Evolutionary conservation across 2,888 invertebrate species (phyloP).

Genomic region (Pterostichus niger): DNA sequence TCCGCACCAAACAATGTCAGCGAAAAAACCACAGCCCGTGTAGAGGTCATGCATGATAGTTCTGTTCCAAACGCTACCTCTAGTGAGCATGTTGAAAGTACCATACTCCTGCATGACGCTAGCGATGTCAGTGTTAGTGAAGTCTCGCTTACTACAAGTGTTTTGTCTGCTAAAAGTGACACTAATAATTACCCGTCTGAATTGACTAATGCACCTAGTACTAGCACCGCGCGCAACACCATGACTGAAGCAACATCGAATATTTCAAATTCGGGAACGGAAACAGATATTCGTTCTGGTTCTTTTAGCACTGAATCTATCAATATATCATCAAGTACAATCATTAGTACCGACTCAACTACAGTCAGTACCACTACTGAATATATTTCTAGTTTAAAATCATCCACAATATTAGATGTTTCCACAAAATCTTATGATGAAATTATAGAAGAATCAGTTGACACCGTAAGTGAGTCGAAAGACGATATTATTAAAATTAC

Average conservation of each 20-base stretch:
- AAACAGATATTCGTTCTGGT: conserved; percentile 32
- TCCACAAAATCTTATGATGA: conserved; percentile 63
- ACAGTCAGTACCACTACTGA: conserved; percentile 22
- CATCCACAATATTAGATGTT: conserved; percentile 51
- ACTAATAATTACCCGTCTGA: conserved; percentile 59
- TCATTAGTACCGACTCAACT: neutral
- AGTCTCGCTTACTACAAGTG: conserved; percentile 70
- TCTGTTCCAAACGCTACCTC: conserved; percentile 71
- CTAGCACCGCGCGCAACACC: conserved; percentile 68
- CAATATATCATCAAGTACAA: neutral
- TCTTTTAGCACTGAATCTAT: conserved; percentile 38
- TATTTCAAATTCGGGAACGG: conserved; percentile 18
- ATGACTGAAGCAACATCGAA: conserved; percentile 12
- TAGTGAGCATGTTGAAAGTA: conserved; percentile 68
- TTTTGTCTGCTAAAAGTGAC: conserved; percentile 55
- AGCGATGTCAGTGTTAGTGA: conserved; percentile 70
- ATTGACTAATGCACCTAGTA: conserved; percentile 69
- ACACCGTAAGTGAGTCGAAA: neutral
- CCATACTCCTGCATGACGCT: conserved; percentile 73
- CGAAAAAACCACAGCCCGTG: conserved; percentile 62
- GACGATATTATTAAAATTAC: conserved; percentile 68
- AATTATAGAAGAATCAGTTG: conserved; percentile 29
- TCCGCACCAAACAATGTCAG: conserved; percentile 68
- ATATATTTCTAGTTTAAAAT: conserved; percentile 47
- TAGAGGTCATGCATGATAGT: conserved; percentile 72